Evolutionary conservation across 2,113 vertebrate genomes (phyloP), one percentile per base, ranked within the genome.

Genomic region (Lagopus muta): DNA sequence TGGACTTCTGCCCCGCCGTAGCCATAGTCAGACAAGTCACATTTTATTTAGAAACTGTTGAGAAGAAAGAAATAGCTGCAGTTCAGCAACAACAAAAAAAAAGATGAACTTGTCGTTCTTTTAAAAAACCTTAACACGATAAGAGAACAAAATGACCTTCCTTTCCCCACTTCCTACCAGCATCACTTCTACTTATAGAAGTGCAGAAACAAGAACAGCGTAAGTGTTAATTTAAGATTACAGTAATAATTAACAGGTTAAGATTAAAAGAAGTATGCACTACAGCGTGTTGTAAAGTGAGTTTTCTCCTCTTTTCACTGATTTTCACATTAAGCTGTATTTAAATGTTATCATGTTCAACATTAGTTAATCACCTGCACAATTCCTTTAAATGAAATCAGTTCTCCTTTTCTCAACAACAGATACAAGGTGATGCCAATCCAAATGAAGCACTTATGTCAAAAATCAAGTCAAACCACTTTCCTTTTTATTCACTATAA

Each of bases 371-470:
- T 97, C 92, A 96, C 97, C 95, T 97, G 86, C 73, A 92, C 92
- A 94, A 52, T 97, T 97, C 95, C 96, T 96, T 95, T 96, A 93
- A 89, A 86, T 73, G 2, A 96, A 97, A 97, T 96, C 80, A 92
- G 82, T 84, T 62, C 55, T 80, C 43, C 71, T 87, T 95, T 95
- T 91, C 71, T 93, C 85, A 93, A 57, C 65, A 95, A 94, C 78
- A 82, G 73, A 91, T 66, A 13, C 80, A 95, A 97, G 81, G 86
- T 72, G 81, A 96, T 90, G 82, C 88, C 87, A 94, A 96, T 93
- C 91, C 95, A 95, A 94, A 96, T 85, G 91, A 95, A 96, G 96
- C 95, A 97, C 97, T 97, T 96, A 97, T 94, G 80, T 81, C 75
- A 96, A 93, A 97, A 97, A 95, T 93, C 64, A 97, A 97, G 96